These are phyloP conservation scores for Andrena camellia DNA, from an alignment of 2,888 invertebrate species.

Conservation along the genomic window DNA sequence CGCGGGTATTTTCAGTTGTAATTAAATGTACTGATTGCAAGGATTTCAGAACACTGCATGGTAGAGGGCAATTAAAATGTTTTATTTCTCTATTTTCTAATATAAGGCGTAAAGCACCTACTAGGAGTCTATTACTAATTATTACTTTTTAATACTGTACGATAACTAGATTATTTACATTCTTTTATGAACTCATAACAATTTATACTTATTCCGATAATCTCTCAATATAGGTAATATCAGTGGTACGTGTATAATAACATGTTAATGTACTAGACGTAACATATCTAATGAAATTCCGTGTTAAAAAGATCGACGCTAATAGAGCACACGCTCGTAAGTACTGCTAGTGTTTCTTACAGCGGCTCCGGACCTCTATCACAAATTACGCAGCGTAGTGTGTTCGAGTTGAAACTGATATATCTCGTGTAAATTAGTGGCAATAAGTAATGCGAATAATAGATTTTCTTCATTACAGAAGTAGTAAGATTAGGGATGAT, in stretches of 20 bases:
- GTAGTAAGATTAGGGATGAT: constrained; percentile 49
- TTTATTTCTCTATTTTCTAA: constrained; percentile 78
- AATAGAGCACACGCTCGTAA: constrained; percentile 52
- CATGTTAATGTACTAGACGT: constrained; percentile 58
- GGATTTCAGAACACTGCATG: constrained; percentile 29
- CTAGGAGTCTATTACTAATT: constrained; percentile 79
- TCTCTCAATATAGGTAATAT: constrained; percentile 79
- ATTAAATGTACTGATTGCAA: neutral
- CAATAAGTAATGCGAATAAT: constrained; percentile 29
- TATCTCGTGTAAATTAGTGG: constrained; percentile 43
- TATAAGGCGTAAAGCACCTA: constrained; percentile 80
- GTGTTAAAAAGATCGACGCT: constrained; percentile 50
- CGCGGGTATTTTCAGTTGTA: neutral
- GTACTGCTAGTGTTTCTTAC: constrained; percentile 62
- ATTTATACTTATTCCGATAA: constrained; percentile 75
- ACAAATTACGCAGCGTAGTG: constrained; percentile 71
- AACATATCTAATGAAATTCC: constrained; percentile 53
- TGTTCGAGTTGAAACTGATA: constrained; percentile 68
- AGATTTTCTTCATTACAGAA: constrained; percentile 18
- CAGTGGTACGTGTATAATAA: constrained; percentile 70
- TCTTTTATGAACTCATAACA: constrained; percentile 77
- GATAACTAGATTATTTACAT: constrained; percentile 83
- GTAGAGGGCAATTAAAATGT: constrained; percentile 77
- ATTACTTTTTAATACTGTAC: constrained; percentile 84
- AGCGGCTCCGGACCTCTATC: constrained; percentile 76